Evolutionary conservation across 2,113 vertebrate genomes (phyloP).

Genomic region (Lonchura striata): DNA sequence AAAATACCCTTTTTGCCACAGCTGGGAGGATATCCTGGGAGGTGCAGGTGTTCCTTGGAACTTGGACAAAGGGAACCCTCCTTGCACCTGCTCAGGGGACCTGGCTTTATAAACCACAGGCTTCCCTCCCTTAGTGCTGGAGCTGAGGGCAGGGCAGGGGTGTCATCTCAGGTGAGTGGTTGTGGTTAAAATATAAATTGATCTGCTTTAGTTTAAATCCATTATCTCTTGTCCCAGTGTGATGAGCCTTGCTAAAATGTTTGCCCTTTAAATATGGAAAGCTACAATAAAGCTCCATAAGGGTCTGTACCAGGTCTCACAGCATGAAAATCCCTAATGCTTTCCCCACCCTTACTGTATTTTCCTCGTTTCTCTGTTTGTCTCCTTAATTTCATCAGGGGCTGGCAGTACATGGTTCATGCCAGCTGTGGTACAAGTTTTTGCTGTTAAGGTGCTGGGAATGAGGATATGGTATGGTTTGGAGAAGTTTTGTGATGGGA

Average conservation of each 20-base stretch:
- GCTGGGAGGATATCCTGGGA: neutral
- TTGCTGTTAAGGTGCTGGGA: neutral
- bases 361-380: neutral
- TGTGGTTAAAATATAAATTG: neutral
- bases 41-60: neutral
- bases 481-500: neutral
- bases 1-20: neutral
- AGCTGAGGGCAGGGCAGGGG: neutral
- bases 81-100: neutral
- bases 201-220: neutral
- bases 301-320: neutral
- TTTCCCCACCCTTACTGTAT: neutral
- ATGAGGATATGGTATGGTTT: neutral
- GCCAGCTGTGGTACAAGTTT: neutral
- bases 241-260: neutral
- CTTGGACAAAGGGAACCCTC: neutral
- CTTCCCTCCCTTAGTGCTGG: rapidly evolving
- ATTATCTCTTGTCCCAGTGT: neutral
- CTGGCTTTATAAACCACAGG: neutral
- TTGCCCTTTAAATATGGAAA: neutral
- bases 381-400: neutral
- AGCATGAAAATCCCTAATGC: neutral
- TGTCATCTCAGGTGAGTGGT: rapidly evolving
- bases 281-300: neutral
- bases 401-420: neutral